Evolutionary conservation across 2,888 invertebrate species (phyloP), one percentile per base, ranked within the genome.

Genomic region (Antheraea assamensis): DNA sequence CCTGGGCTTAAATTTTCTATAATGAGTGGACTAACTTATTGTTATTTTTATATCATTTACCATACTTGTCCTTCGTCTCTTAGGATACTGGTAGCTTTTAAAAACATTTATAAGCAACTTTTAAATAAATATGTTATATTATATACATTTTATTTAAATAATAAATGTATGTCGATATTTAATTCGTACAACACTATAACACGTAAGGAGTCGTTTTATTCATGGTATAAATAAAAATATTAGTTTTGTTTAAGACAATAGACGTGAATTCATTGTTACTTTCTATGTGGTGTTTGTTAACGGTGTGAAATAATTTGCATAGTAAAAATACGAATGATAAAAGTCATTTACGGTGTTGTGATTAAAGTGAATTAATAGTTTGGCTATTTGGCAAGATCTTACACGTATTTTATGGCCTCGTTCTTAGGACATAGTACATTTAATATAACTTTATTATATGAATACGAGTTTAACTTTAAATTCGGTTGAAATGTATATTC

Each of bases 181-280:
- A 35, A n/a, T 35, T 27, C 7, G n/a, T 68, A 68, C 68, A 68
- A 68, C 68, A 68, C 68, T 68, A 68, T 2, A 13, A 31, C n/a
- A 35, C 68, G n/a, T n/a, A 64, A 3, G 68, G 19, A 68, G 21
- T 31, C 30, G 19, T 68, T 68, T 21, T 68, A 35, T 35, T 10
- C 21, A 35, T 35, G n/a, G n/a, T 13, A n/a, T 31, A 68, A 68
- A 35, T 68, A 68, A 68, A 68, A 24, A 68, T 15, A 35, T 68
- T 68, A 68, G 35, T 35, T 35, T n/a, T 68, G 10, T 3, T n/a
- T 35, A 35, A 68, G 68, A 35, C 35, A 35, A 68, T 68, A 68
- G 35, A 35, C 68, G 68, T 35, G 35, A 35, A 35, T 35, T 68
- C 68, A 35, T 68, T 19, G 35, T 35, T 35, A 35, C 21, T 68